Base-by-base conservation (phyloP, 1,140 invertebrate genomes). In the Pseudomyrmex cubaensis region DNA sequence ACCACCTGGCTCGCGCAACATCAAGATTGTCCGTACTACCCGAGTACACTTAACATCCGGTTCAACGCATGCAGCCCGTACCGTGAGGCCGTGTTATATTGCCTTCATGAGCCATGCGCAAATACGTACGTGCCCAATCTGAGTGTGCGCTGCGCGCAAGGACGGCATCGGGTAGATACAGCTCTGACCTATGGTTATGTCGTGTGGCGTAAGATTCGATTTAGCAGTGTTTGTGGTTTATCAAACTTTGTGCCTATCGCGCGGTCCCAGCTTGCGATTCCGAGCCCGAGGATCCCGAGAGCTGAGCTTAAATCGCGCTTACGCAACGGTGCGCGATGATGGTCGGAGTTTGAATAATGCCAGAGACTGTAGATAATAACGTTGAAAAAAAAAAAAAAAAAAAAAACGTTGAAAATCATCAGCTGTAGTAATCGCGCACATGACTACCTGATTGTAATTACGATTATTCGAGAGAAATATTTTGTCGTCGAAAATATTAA, bases 211-310 rank as follows among this genome's bases (percentile, higher is more conserved):
- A 87, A 87, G 86, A 86, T 87, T 87, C 86, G 86, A 87, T 87
- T 87, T 84, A 86, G 62, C 75, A 75, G 70, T 87, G 75, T 64
- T 82, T 87, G 86, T 77, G 86, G 86, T 87, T 87, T 87, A 86
- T 74, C 85, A 61, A 87, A 87, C 86, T 87, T 87, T 78, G 76
- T 59, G 85, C 85, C 86, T 87, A 87, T 87, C 86, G 80, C 67
- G 61, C 75, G 77, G 67, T 78, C 57, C 22, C 64, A 56, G 57
- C 66, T 61, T 46, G 72, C 69, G 86, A 86, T 87, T 67, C 22
- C 85, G 66, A 67, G 46, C 54, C 46, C 52, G 77, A 63, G 70
- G 78, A 46, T 44, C 12, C 62, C 25, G 12, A 25, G n/a, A 44
- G 44, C 75, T n/a, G 22, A 25, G 63, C 54, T 87, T 84, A 84